Conservation (phyloP, 2,888 invertebrate genomes). For the Trileptium ribeirensis region DNA sequence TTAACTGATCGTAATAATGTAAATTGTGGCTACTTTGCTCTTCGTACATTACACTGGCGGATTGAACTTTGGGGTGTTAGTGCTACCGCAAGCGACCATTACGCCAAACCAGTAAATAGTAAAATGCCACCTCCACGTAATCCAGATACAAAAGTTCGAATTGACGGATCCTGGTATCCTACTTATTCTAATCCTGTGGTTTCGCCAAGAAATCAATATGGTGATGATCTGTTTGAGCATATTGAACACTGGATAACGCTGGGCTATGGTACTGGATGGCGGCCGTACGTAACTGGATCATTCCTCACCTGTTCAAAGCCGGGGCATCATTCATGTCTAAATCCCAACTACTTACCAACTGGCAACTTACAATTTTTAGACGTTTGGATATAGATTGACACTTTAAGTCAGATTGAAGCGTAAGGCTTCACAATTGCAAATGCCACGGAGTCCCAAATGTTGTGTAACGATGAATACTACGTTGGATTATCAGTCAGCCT, state of each 20-base stretch:
- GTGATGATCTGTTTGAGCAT: conserved; percentile 13
- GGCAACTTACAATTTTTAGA: conserved; percentile 12
- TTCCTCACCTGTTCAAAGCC: neutral
- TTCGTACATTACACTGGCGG: neutral
- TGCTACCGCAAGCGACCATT: neutral
- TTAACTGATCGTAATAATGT: neutral
- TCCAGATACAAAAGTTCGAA: neutral
- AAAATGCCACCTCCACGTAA: neutral
- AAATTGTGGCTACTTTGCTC: neutral
- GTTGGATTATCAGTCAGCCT: too few relatives aligned
- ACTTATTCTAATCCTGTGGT: neutral
- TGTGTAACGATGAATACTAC: too few relatives aligned
- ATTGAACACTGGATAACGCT: conserved; percentile 13
- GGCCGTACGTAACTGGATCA: neutral
- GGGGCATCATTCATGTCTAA: conserved; percentile 14
- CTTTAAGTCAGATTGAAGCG: neutral
- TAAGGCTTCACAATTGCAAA: too few relatives aligned
- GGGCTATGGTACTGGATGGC: conserved; percentile 7
- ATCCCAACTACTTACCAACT: neutral
- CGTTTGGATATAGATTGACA: neutral
- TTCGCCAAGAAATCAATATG: neutral
- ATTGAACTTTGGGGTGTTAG: conserved; percentile 17
- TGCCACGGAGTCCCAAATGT: too few relatives aligned
- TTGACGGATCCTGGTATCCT: conserved; percentile 1
- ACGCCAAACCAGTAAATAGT: neutral